Conservation (phyloP, 2,797 vertebrate genomes). For the Coilia nasus region DNA sequence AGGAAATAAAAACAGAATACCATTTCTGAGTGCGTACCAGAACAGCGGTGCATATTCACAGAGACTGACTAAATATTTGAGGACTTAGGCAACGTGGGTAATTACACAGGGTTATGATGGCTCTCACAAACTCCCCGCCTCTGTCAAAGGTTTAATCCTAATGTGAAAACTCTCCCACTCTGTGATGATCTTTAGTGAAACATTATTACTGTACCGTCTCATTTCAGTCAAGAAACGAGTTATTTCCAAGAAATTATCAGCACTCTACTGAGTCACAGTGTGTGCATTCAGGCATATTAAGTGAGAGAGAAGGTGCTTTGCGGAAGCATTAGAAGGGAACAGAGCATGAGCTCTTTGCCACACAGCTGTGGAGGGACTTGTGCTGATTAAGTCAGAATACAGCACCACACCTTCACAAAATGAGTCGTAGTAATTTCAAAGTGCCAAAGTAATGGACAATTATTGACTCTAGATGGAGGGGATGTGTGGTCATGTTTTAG, state of each 20-base stretch:
- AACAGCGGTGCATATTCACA: background rate
- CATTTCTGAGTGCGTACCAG: background rate
- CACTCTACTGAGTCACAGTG: background rate
- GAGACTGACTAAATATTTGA: background rate
- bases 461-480: background rate
- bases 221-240: background rate
- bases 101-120: constrained; percentile 8
- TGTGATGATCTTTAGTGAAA: background rate
- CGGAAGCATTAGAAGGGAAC: background rate
- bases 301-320: background rate
- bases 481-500: background rate
- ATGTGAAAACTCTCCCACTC: background rate
- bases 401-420: background rate
- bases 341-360: background rate
- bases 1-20: background rate
- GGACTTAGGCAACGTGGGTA: background rate
- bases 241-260: constrained; percentile 1
- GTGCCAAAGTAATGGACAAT: background rate
- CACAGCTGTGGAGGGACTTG: background rate
- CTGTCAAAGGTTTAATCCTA: background rate
- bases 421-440: background rate
- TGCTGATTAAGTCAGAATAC: background rate
- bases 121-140: background rate
- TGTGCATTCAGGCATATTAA: background rate
- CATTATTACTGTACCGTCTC: background rate